phyloP scores from a whole-genome alignment of 2,113 vertebrate species.

The Sprattus sprattus region DNA sequence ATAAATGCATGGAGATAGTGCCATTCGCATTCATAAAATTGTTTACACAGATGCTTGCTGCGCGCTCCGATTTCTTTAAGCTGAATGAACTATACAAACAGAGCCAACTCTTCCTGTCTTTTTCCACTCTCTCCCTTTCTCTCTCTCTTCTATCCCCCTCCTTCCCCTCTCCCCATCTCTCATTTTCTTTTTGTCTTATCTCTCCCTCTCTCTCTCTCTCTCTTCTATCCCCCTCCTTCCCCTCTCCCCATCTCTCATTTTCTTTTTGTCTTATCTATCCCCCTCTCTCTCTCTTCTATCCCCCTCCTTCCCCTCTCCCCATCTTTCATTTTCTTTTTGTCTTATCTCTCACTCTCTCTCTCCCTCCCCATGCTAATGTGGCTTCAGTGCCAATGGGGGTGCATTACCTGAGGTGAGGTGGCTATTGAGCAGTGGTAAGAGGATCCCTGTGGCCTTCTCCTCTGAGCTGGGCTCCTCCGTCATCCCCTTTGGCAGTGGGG shows the following conservation, averaged over 20 bases:
- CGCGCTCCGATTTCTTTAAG: background rate
- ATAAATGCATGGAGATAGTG: conserved; percentile 20
- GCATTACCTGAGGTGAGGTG: background rate
- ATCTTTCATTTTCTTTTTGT: background rate
- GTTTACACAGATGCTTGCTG: background rate
- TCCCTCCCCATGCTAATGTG: background rate
- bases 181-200: background rate
- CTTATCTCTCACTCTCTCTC: background rate
- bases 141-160: background rate
- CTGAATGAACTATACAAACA: conserved; percentile 2
- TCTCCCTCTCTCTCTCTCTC: background rate
- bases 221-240: background rate
- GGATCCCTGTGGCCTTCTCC: conserved; percentile 1
- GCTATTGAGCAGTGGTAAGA: background rate
- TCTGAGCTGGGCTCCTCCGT: too few relatives aligned
- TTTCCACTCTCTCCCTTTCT: background rate
- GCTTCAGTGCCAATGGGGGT: background rate
- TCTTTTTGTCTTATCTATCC: background rate
- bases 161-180: background rate
- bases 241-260: background rate
- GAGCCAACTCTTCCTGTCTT: background rate
- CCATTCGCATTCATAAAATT: conserved; percentile 15
- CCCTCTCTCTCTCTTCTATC: background rate
- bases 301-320: background rate
- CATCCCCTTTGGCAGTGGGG: too few relatives aligned